Evolutionary conservation across 53 echinoderm and acorn worm species (phyloP).

Genomic region (Astropecten irregularis): DNA sequence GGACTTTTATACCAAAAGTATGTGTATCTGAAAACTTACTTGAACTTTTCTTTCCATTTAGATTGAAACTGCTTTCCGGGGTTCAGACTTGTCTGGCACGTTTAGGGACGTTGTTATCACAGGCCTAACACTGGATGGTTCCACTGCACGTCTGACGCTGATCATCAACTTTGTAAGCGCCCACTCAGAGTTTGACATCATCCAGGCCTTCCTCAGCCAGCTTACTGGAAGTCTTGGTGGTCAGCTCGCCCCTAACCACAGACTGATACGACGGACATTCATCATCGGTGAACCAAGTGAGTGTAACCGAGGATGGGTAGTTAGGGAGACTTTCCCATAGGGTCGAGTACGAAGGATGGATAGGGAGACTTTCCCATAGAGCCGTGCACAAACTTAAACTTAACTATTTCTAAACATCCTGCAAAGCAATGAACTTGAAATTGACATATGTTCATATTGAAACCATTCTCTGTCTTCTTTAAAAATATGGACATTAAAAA

Average conservation of each 20-base stretch:
- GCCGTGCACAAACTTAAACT: no score
- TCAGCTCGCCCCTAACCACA: constrained; percentile 33
- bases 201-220: constrained; percentile 9
- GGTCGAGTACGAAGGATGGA: no score
- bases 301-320: no score
- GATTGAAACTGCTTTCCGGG: constrained; percentile 44
- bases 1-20: no score
- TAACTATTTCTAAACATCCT: no score
- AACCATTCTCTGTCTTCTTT: no score
- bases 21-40: background rate
- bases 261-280: constrained; percentile 36
- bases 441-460: no score
- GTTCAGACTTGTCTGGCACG: background rate
- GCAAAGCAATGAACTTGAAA: no score
- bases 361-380: no score
- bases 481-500: no score
- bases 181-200: constrained; percentile 1
- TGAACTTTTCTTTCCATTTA: background rate
- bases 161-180: constrained; percentile 24
- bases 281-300: constrained; percentile 64
- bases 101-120: constrained; percentile 20
- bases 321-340: no score
- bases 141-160: constrained; percentile 33
- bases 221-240: constrained; percentile 48
- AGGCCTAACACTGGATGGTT: background rate